These are phyloP conservation scores for Macquaria ambigua DNA, from an alignment of 2,113 vertebrate species.

Conservation along the genomic window DNA sequence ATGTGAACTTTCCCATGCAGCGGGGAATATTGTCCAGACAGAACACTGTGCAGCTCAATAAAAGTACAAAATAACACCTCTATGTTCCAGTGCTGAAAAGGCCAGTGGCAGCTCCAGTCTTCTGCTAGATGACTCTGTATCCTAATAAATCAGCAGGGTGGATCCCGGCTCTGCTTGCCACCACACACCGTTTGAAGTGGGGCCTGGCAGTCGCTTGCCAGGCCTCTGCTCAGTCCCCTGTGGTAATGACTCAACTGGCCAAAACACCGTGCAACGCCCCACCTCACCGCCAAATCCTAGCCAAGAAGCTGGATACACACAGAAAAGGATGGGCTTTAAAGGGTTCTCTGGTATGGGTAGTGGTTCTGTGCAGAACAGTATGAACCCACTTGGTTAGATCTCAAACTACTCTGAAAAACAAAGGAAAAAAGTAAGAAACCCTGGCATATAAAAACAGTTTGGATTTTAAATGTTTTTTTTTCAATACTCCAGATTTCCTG, in stretches of 20 bases:
- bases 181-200: constrained; percentile 69
- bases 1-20: constrained; percentile 37
- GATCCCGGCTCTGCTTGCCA: constrained; percentile 64
- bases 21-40: constrained; percentile 12
- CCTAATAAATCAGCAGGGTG: constrained; percentile 78
- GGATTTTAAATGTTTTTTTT: neutral
- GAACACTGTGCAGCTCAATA: constrained; percentile 44
- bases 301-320: constrained; percentile 37
- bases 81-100: constrained; percentile 38
- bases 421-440: neutral
- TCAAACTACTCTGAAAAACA: constrained; percentile 4
- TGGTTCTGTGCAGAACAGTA: constrained; percentile 32
- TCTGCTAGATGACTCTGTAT: constrained; percentile 55
- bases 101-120: constrained; percentile 41
- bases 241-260: constrained; percentile 72
- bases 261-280: constrained; percentile 67
- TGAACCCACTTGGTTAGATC: neutral
- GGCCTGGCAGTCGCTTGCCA: constrained; percentile 41
- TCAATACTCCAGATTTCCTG: neutral
- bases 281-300: constrained; percentile 30
- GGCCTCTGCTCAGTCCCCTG: constrained; percentile 64
- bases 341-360: constrained; percentile 13
- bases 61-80: constrained; percentile 61
- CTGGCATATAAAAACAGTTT: neutral
- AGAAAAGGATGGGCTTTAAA: constrained; percentile 24